Evolutionary conservation across 2,797 vertebrate genomes (phyloP).

Genomic region (Scolopax bukidnonensis): DNA sequence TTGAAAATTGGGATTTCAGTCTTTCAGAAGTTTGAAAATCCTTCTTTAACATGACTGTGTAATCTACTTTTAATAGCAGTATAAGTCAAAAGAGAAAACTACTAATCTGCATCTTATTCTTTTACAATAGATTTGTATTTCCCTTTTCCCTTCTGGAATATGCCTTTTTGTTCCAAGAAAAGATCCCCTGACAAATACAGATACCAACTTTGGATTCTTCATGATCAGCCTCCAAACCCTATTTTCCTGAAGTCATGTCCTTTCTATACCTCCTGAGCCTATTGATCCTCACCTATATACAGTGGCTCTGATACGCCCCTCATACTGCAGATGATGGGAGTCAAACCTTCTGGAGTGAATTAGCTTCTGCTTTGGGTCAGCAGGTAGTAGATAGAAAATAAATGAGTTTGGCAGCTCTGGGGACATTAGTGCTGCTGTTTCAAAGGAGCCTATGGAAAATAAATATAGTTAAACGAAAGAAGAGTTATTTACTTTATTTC

Average conservation of each 20-base stretch:
- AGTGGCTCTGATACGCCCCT: constrained; percentile 1
- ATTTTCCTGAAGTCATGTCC: not conserved
- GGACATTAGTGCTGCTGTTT: constrained; percentile 15
- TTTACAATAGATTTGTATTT: not conserved
- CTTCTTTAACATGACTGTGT: not conserved
- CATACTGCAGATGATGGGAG: constrained; percentile 3
- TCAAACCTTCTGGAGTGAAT: constrained; percentile 62
- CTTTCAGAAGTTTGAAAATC: not conserved
- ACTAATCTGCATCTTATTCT: not conserved
- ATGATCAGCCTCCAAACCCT: not conserved
- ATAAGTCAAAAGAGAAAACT: not conserved
- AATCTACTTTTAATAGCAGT: not conserved
- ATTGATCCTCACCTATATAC: constrained; percentile 27
- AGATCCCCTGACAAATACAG: not conserved
- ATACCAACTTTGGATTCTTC: not conserved
- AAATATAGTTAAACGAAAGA: constrained; percentile 63
- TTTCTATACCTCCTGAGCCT: not conserved
- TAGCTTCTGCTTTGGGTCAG: constrained; percentile 23
- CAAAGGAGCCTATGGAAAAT: constrained; percentile 44
- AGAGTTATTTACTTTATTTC: constrained; percentile 52
- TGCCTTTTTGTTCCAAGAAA: not conserved
- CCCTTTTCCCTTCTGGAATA: not conserved
- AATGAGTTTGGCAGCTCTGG: constrained; percentile 58
- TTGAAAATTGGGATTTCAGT: not conserved
- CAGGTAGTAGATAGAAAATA: constrained; percentile 59